phyloP scores from a whole-genome alignment of 2,888 invertebrate species.

The Cylindroiulus punctatus region DNA sequence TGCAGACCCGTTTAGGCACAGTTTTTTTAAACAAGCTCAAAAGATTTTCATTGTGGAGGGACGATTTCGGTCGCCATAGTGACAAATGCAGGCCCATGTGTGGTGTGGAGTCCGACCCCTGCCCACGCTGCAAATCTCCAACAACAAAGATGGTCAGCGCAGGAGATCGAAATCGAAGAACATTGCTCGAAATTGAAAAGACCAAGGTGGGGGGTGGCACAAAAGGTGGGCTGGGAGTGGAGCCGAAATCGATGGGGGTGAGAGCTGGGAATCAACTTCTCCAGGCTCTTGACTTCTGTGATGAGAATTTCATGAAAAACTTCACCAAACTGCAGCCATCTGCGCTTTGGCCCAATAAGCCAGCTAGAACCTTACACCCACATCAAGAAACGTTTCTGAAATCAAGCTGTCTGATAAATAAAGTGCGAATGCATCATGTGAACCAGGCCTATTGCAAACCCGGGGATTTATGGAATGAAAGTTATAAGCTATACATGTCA shows the following conservation, averaged over 20 bases:
- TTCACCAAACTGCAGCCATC: background rate
- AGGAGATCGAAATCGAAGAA: slow-evolving; percentile 36
- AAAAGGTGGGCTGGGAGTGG: background rate
- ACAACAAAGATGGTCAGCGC: slow-evolving; percentile 34
- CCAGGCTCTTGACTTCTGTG: background rate
- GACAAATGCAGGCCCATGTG: background rate
- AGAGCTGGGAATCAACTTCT: background rate
- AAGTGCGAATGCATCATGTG: too few relatives aligned
- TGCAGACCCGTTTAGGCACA: slow-evolving; percentile 14
- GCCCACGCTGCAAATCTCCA: background rate
- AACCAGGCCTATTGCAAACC: too few relatives aligned
- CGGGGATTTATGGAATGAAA: too few relatives aligned
- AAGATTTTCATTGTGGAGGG: slow-evolving; percentile 24
- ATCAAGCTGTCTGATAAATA: too few relatives aligned
- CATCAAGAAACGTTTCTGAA: too few relatives aligned
- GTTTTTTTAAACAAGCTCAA: slow-evolving; percentile 35
- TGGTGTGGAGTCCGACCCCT: background rate
- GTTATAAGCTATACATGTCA: too few relatives aligned
- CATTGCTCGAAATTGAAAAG: slow-evolving; percentile 42
- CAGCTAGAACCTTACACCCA: background rate
- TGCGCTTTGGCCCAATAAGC: background rate
- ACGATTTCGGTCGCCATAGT: slow-evolving; percentile 4
- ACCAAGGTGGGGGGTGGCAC: slow-evolving; percentile 5
- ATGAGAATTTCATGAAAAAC: background rate
- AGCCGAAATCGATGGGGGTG: slow-evolving; percentile 23